phyloP scores from a whole-genome alignment of 1,140 invertebrate genomes.

The Cotesia vestalis region DNA sequence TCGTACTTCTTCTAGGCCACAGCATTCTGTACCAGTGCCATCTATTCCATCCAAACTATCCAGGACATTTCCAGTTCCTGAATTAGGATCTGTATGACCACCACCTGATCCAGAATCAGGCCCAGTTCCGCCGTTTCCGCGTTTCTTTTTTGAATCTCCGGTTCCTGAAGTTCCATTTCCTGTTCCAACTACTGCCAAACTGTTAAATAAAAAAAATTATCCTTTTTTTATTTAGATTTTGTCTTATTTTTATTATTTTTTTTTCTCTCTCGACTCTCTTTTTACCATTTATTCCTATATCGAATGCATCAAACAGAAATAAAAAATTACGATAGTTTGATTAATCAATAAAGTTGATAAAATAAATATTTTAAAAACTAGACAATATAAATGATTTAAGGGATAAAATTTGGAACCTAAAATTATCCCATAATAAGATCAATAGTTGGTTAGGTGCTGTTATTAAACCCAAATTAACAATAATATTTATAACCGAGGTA shows the following conservation, averaged over 20 bases:
- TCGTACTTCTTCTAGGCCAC: conserved; percentile 90
- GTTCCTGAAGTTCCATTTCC: conserved; percentile 48
- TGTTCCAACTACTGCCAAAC: conserved; percentile 60
- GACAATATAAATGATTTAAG: no score
- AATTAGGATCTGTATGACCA: conserved; percentile 37
- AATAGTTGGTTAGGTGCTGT: no score
- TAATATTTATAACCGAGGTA: no score
- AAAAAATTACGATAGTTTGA: conserved; percentile 15
- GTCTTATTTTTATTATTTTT: no score
- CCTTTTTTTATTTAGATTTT: background rate
- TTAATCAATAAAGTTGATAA: background rate
- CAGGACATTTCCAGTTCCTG: conserved; percentile 54
- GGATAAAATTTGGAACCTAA: no score
- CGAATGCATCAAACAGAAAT: conserved; percentile 57
- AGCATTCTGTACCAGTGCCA: conserved; percentile 66
- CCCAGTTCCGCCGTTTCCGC: conserved; percentile 46
- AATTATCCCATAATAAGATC: no score
- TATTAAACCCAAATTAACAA: no score
- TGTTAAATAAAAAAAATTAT: conserved; percentile 34
- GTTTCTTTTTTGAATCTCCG: conserved; percentile 49
- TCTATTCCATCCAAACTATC: conserved; percentile 54
- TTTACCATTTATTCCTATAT: conserved; percentile 64
- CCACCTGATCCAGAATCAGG: conserved; percentile 44
- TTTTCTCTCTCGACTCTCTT: no score
- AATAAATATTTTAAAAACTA: no score